Evolutionary conservation across 1,140 invertebrate species (phyloP), one percentile per base, ranked within the genome.

Genomic region (Teleogryllus occipitalis): DNA sequence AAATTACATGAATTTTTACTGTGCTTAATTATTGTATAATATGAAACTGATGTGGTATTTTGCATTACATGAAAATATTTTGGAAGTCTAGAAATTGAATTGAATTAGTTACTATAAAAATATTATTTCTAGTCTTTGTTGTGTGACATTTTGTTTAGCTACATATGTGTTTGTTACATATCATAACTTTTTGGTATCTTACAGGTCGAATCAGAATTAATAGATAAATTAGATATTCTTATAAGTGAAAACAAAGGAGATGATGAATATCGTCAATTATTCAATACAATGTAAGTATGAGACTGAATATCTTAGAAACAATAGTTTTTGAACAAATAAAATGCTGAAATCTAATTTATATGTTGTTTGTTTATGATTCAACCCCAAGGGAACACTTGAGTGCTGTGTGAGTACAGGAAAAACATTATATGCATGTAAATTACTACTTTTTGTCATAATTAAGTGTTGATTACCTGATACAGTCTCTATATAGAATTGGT

Each of bases 211-310:
- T 95, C 93, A 21, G 96, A 97, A 82, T 86, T 98, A 7, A 97
- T 98, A 80, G 96, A 98, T 83, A 97, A 97, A 84, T 85, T 98
- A 81, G 97, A 98, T 87, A 93, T 95, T 83, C 87, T 97, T 6
- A 94, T 98, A 21, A 95, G 94, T 82, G 94, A 97, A 83, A 96
- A 97, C 84, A 97, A 97, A 85, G 96, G 96, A 0, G 96, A 98
- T 84, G 94, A 96, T 84, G 94, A 97, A 84, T 98, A 98, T 84
- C 90, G 94, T 78, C 90, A 96, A 82, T 89, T 98, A 7, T 98
- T 98, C 83, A 95, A 96, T 84, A 96, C 94, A 47, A 97, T 98
- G 96, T 98, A 89, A 95, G 95, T 93, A 82, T 49, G 18, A 1
- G 0, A 39, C 3, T 10, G 27, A 47, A 49, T 46, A 47, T 4